These are phyloP conservation scores for Hyppa rectilinea DNA, from an alignment of 2,888 invertebrate genomes.

Conservation along the genomic window DNA sequence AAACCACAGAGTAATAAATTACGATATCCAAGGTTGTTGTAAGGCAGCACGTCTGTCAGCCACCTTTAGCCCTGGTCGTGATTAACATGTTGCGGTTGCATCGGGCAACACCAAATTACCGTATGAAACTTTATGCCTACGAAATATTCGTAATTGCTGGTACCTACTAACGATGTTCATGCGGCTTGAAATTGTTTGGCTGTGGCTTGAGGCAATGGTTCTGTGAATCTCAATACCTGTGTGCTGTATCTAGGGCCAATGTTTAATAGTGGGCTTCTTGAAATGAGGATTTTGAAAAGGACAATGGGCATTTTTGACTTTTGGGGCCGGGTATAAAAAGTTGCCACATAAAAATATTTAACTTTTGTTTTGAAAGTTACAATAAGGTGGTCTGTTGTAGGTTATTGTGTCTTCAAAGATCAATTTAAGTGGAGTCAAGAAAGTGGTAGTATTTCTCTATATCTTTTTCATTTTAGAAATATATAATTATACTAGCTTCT, in stretches of 20 bases:
- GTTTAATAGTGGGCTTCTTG: neutral
- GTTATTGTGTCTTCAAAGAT: neutral
- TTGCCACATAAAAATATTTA: neutral
- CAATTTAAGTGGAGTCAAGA: too few relatives aligned
- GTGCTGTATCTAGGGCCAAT: neutral
- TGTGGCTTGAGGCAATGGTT: constrained; percentile 31
- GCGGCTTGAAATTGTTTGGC: constrained; percentile 34
- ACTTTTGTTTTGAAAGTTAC: neutral
- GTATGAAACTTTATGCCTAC: constrained; percentile 46
- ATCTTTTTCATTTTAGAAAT: too few relatives aligned
- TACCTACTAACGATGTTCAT: constrained; percentile 30
- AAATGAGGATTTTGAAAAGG: neutral
- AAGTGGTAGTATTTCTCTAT: neutral
- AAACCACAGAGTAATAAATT: constrained; percentile 54
- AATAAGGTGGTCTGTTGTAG: neutral
- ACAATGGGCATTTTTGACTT: neutral
- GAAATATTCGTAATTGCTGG: constrained; percentile 54
- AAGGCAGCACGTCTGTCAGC: constrained; percentile 65
- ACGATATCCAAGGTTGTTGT: constrained; percentile 59
- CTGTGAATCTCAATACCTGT: constrained; percentile 8
- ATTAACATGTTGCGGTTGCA: constrained; percentile 70
- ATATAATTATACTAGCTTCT: too few relatives aligned
- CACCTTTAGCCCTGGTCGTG: constrained; percentile 72
- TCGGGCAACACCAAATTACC: constrained; percentile 52
- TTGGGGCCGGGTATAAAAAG: neutral